These are phyloP conservation scores for Discoglossus pictus DNA, from an alignment of 2,797 vertebrate species.

Conservation along the genomic window DNA sequence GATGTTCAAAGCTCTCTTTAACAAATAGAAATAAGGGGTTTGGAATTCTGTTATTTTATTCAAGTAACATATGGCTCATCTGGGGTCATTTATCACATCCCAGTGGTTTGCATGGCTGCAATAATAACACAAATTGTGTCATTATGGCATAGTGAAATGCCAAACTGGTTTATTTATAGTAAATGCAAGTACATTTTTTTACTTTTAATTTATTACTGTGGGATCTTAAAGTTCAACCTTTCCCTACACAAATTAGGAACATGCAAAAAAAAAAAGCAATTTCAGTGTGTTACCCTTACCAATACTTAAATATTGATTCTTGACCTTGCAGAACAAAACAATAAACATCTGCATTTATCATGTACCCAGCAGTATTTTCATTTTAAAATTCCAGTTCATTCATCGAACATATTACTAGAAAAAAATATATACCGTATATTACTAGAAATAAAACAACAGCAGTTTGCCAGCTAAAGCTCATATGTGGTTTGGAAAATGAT, in stretches of 20 bases:
- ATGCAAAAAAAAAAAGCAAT: not conserved
- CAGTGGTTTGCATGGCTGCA: constrained; percentile 1
- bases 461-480: no score
- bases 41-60: not conserved
- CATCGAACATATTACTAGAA: no score
- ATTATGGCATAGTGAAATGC: constrained; percentile 16
- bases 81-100: constrained; percentile 13
- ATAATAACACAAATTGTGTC: constrained; percentile 36
- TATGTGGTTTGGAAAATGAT: no score
- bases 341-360: no score
- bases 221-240: constrained; percentile 28
- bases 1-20: no score
- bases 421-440: no score
- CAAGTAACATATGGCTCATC: constrained; percentile 11
- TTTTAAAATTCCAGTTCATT: no score
- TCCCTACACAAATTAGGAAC: not conserved
- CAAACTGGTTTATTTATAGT: constrained; percentile 6
- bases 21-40: no score
- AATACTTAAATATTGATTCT: no score
- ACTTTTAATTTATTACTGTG: constrained; percentile 22
- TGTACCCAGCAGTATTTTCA: no score
- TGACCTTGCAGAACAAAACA: no score
- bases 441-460: no score
- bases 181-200: constrained; percentile 15
- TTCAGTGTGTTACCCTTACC: not conserved